A percentile compares a stretch with the other conserved stretches of the same genome.
phyloP scores from a whole-genome alignment of 1,140 invertebrate species.

The Achroia grisella region DNA sequence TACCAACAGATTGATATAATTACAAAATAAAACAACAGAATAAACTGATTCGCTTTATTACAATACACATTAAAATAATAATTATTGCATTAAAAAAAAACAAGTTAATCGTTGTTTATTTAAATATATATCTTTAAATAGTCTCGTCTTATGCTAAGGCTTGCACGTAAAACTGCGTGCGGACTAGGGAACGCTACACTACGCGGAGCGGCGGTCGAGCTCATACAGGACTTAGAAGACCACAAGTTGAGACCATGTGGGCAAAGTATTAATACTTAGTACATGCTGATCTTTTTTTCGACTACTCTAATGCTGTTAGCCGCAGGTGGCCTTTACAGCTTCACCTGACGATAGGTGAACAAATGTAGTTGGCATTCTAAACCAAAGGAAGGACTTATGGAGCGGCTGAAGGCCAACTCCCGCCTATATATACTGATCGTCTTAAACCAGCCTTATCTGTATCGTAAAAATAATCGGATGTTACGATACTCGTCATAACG shows the following conservation, averaged over 20 bases:
- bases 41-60: conserved; percentile 60
- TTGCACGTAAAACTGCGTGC: conserved; percentile 29
- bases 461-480: too few relatives aligned
- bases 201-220: background rate
- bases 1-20: too few relatives aligned
- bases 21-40: conserved; percentile 15
- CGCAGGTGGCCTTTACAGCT: too few relatives aligned
- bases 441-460: too few relatives aligned
- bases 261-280: background rate
- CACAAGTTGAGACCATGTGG: background rate
- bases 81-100: conserved; percentile 45
- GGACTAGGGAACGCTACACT: conserved; percentile 38
- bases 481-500: too few relatives aligned
- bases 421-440: too few relatives aligned
- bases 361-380: too few relatives aligned
- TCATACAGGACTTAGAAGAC: background rate
- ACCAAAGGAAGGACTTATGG: too few relatives aligned
- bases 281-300: too few relatives aligned
- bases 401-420: too few relatives aligned
- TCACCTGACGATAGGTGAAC: too few relatives aligned
- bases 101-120: conserved; percentile 40
- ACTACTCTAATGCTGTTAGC: too few relatives aligned
- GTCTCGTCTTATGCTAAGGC: conserved; percentile 25
- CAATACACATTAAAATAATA: conserved; percentile 52
- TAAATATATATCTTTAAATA: conserved; percentile 44